phyloP scores from a whole-genome alignment of 2,888 invertebrate species.

The Heliconius aoede region DNA sequence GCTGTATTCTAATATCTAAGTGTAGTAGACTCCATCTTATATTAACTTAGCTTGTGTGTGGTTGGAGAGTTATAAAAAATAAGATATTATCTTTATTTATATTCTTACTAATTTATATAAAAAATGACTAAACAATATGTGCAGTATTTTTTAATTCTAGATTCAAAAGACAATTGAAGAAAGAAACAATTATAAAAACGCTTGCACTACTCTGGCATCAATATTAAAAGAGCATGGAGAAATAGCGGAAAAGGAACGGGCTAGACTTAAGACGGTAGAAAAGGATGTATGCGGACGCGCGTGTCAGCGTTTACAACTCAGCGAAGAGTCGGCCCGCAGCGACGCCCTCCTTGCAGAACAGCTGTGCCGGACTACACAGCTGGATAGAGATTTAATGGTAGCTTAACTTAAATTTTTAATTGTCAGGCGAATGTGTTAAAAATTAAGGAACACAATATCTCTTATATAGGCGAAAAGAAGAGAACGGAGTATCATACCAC shows the following conservation, averaged over 20 bases:
- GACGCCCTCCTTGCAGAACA: slow-evolving; percentile 61
- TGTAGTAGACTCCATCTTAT: too few relatives aligned
- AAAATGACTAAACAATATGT: background rate
- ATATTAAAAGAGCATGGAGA: slow-evolving; percentile 54
- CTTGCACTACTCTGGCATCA: slow-evolving; percentile 52
- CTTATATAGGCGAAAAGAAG: background rate
- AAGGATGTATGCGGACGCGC: slow-evolving; percentile 61
- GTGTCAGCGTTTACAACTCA: slow-evolving; percentile 55
- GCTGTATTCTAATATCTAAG: too few relatives aligned
- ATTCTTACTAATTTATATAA: too few relatives aligned
- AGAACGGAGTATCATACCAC: background rate
- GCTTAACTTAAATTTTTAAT: background rate
- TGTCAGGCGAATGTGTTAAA: background rate
- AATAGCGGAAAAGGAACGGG: slow-evolving; percentile 55
- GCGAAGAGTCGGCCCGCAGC: slow-evolving; percentile 57
- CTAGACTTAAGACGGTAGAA: slow-evolving; percentile 55
- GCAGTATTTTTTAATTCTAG: slow-evolving; percentile 52
- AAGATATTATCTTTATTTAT: too few relatives aligned
- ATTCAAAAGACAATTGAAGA: slow-evolving; percentile 62
- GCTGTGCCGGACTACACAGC: slow-evolving; percentile 61
- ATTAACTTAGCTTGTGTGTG: too few relatives aligned
- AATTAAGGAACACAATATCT: background rate
- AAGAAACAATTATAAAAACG: slow-evolving; percentile 58
- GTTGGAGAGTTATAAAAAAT: too few relatives aligned
- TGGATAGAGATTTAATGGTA: slow-evolving; percentile 70